Base-by-base conservation (phyloP, 2,113 vertebrate species). In the Puma concolor region DNA sequence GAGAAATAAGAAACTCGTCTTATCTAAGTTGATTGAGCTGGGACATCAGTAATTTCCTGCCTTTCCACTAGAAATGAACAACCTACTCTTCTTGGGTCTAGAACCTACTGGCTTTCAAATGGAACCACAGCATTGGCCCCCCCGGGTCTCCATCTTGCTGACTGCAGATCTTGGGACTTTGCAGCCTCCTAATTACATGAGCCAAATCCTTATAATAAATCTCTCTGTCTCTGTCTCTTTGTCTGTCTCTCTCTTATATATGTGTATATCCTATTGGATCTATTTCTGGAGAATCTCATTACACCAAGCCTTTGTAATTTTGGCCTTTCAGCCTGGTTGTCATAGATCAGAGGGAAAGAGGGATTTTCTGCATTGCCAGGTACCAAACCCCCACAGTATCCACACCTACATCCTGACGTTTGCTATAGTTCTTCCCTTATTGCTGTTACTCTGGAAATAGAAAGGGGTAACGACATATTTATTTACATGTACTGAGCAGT, bases 401-500 rank as follows among this genome's bases (percentile, higher is more conserved):
- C 14, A 63, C 0, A 33, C 0, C 0, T 41, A 31, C 29, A 3
- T 77, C 36, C 36, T 66, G 38, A 85, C 33, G 4, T 85, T 87
- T 88, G 19, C 33, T 79, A 63, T 11, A 36, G 7, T 88, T 96
- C 33, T 64, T 64, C 82, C 63, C 52, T 95, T 91, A 60, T 6
- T 97, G 31, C 41, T 76, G 3, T 91, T 88, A 67, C 41, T 74
- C 13, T 93, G 50, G 81, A 96, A 96, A 57, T 84, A 50, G 92
- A 89, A 93, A 82, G 14, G 38, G 25, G 50, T 94, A 64, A 95
- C 81, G 36, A 69, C 60, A 74, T 89, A 95, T 97, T 92, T 95
- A 97, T 88, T 97, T 97, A 94, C 79, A 93, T 93, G 54, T 23
- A 54, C 0, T 66, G 14, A 23, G 23, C 0, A 17, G 1, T 92